Percentiles rank a stretch among this genome's conserved stretches.
Evolutionary conservation across 2,797 vertebrate species (phyloP).

Genomic region (Ispidina lecontei): DNA sequence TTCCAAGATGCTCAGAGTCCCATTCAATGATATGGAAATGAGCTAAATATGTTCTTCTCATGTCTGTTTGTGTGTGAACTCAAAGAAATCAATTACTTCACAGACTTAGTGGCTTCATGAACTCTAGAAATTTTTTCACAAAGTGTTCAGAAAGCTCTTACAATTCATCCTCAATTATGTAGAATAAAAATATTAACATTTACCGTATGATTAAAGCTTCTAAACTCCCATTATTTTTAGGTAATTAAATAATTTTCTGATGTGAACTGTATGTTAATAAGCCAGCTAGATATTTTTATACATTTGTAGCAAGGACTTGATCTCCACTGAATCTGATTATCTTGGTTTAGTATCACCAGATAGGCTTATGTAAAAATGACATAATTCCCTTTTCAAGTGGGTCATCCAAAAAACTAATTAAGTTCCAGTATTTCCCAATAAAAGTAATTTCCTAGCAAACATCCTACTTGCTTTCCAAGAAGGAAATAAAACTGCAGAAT

Average conservation of each 20-base stretch:
- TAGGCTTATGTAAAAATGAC: constrained; percentile 27
- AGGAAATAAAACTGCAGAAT: constrained; percentile 49
- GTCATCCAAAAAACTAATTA: constrained; percentile 38
- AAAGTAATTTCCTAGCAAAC: constrained; percentile 36
- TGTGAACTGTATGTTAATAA: background rate
- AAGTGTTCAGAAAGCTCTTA: background rate
- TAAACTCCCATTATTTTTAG: background rate
- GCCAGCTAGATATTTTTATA: background rate
- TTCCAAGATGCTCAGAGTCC: background rate
- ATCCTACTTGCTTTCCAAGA: constrained; percentile 34
- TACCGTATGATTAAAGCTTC: background rate
- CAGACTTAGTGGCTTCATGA: background rate
- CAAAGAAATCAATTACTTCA: background rate
- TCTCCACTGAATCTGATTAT: background rate
- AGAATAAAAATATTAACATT: background rate
- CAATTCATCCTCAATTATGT: background rate
- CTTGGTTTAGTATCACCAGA: constrained; percentile 5
- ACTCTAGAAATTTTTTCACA: background rate
- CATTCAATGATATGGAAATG: background rate
- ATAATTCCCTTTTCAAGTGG: constrained; percentile 23
- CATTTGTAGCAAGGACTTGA: background rate
- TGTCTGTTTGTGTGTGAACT: background rate
- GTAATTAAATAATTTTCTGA: background rate
- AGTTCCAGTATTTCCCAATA: constrained; percentile 37
- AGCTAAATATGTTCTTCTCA: background rate